Conservation (phyloP, 2,797 vertebrate genomes). For the Pelochelys cantorii region DNA sequence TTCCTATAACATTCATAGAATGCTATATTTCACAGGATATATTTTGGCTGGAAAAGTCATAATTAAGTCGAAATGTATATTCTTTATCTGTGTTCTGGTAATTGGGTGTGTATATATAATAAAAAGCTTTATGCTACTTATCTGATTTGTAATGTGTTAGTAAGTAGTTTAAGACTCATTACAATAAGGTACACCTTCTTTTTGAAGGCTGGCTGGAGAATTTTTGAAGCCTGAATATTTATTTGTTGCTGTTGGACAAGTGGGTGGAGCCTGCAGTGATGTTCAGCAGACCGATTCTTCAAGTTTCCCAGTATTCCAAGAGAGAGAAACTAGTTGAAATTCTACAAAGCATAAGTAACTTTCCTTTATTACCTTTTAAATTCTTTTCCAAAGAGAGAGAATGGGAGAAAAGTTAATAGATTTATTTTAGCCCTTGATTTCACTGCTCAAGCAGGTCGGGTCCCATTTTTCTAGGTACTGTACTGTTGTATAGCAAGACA, state of each 20-base stretch:
- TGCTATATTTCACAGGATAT: not conserved
- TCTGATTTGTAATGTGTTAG: not conserved
- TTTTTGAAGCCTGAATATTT: constrained; percentile 91
- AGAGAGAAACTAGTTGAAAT: constrained; percentile 90
- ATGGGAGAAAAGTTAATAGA: not conserved
- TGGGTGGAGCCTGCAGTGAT: constrained; percentile 94
- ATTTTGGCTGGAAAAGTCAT: not conserved
- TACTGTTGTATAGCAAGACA: rapidly evolving
- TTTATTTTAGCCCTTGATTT: not conserved
- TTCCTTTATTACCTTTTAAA: not conserved
- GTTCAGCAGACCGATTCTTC: constrained; percentile 89
- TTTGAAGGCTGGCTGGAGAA: constrained; percentile 87
- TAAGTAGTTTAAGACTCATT: not conserved
- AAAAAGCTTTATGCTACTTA: not conserved
- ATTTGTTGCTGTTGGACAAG: constrained; percentile 92
- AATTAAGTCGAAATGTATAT: not conserved
- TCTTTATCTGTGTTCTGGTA: not conserved
- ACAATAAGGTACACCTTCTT: not conserved
- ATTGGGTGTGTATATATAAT: not conserved
- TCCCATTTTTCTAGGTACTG: rapidly evolving
- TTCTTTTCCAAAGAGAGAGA: not conserved
- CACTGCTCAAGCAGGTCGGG: not conserved
- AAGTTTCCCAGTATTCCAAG: constrained; percentile 89
- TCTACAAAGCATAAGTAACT: constrained; percentile 85
- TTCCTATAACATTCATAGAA: not conserved